Conservation (phyloP, 1,140 invertebrate species). For the Neelides sp. region DNA sequence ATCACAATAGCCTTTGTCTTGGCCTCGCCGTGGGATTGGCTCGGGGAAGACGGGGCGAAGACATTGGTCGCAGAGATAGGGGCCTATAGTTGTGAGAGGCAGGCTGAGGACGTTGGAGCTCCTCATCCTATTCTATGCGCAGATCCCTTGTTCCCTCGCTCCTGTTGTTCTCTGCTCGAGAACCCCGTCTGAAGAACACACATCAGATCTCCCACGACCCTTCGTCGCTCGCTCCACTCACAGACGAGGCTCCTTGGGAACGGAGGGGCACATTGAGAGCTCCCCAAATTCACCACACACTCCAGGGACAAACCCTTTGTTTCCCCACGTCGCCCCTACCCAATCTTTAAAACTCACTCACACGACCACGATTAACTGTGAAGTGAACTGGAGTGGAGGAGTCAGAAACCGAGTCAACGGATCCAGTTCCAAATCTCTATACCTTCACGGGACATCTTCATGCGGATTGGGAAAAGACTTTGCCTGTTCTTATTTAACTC, state of each 20-base stretch:
- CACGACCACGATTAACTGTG: no score
- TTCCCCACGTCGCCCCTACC: neutral
- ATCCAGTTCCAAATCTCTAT: no score
- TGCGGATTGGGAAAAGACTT: neutral
- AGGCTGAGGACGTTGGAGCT: neutral
- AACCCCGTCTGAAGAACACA: no score
- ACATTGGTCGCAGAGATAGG: slow-evolving; percentile 13
- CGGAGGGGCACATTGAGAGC: no score
- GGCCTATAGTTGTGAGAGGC: neutral
- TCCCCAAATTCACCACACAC: slow-evolving; percentile 1
- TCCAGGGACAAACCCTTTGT: neutral
- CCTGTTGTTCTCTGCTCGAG: slow-evolving; percentile 7
- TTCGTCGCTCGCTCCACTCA: neutral
- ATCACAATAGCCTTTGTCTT: slow-evolving; percentile 19
- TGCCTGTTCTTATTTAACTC: neutral
- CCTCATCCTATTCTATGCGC: slow-evolving; percentile 14
- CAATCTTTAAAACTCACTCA: no score
- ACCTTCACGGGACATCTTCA: neutral
- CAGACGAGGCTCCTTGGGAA: no score
- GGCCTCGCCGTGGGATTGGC: slow-evolving; percentile 6
- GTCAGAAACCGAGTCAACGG: no score
- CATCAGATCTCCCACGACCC: neutral
- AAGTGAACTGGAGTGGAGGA: no score
- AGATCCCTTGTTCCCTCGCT: slow-evolving; percentile 15
- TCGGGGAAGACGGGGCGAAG: slow-evolving; percentile 1